Percentiles rank a stretch among this genome's conserved stretches.
Evolutionary conservation across 2,888 invertebrate genomes (phyloP).

Genomic region (Stenoptilia bipunctidactyla): DNA sequence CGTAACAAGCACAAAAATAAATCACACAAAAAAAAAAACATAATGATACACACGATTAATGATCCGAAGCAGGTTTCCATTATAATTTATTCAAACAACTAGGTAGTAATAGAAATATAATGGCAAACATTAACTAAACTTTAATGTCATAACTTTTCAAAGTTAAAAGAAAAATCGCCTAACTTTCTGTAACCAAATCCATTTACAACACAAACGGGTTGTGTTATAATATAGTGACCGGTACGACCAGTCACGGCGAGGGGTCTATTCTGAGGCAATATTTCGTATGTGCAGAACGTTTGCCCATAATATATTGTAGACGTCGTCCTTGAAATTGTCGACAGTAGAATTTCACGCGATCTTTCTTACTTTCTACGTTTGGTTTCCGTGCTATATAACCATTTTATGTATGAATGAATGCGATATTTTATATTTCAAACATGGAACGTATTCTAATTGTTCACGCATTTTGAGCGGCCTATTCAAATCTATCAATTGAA

Average conservation of each 20-base stretch:
- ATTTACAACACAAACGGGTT: constrained; percentile 11
- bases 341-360: constrained; percentile 61
- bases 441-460: constrained; percentile 3
- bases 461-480: too few relatives aligned
- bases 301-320: constrained; percentile 39
- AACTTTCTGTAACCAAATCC: background rate
- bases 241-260: background rate
- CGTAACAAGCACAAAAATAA: too few relatives aligned
- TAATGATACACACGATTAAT: too few relatives aligned
- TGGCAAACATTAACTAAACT: background rate
- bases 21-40: too few relatives aligned
- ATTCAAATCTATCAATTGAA: too few relatives aligned
- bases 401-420: constrained; percentile 45
- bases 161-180: background rate
- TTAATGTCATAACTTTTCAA: background rate
- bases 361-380: constrained; percentile 53
- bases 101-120: too few relatives aligned
- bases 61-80: too few relatives aligned
- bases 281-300: constrained; percentile 43
- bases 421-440: too few relatives aligned
- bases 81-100: too few relatives aligned
- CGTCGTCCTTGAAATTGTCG: constrained; percentile 44
- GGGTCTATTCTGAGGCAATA: constrained; percentile 23
- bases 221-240: constrained; percentile 4
- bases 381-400: constrained; percentile 52